Base-by-base conservation (phyloP, 2,797 vertebrate genomes). In the Pyrocephalus nanus region DNA sequence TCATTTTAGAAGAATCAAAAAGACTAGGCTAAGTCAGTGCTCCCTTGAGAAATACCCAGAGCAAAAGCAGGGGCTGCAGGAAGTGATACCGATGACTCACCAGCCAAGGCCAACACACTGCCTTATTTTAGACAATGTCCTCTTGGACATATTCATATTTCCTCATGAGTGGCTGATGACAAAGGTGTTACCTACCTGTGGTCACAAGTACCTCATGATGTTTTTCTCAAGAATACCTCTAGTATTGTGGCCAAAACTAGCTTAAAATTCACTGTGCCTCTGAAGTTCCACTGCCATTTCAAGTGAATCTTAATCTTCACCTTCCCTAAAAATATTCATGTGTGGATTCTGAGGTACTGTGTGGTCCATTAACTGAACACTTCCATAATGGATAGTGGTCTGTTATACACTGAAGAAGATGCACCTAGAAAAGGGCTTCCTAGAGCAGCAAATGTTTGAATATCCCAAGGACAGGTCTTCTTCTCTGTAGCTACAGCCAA, bases 91-190 rank as follows among this genome's bases (percentile, higher is more conserved):
- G 40, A 58, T 97, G 95, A 97, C 91, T 97, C 95, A 96, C 87
- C 51, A 42, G 88, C 79, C 88, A 75, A 90, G 93, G 90, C 94
- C 86, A 96, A 71, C 94, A 93, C 91, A 66, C 79, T 93, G 85
- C 79, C 94, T 97, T 97, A 90, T 92, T 97, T 96, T 92, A 96
- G 92, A 95, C 92, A 91, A 90, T 90, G 92, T 96, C 95, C 91
- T 93, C 79, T 92, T 91, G 95, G 89, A 93, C 50, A 30, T 78
- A 72, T 70, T 96, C 95, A 91, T 94, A 65, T 96, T 97, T 97
- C 95, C 96, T 96, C 88, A 95, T 96, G 94, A 95, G 94, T 93
- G 94, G 95, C 88, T 90, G 90, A 95, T 96, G 95, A 96, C 96
- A 96, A 94, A 96, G 80, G 95, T 94, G 84, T 92, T 92, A 74